Evolutionary conservation across 23 tunicate species (phyloP), one percentile per base, ranked within the genome.

Genomic region (Phallusia fumigata): DNA sequence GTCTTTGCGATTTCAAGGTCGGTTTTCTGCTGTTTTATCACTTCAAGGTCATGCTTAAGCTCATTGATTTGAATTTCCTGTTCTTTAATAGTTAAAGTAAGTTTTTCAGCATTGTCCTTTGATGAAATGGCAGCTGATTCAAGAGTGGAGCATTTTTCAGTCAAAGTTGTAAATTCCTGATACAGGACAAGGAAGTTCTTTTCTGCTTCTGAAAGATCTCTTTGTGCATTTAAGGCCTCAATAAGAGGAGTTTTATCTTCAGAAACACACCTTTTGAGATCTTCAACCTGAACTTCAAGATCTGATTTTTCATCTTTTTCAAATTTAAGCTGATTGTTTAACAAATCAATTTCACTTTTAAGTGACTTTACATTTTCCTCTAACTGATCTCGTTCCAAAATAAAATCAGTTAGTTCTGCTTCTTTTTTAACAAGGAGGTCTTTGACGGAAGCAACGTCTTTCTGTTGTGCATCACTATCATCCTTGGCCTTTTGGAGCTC

Each of bases 121-220:
- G 69, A 22, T 22, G 28, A 58, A 58, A 21, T 22, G 26, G 13
- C 26, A 58, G 26, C 69, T 6, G 26, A 22, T 58, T 58, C 69
- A 58, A 58, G 69, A 58, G 69, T 21, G 3, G 69, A 21, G 13
- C 69, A 58, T 58, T 58, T 58, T 22, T 22, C 69, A 58, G 69
- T 21, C 69, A 58, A 58, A 13, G 26, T 13, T 58, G 69, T 21
- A 58, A 58, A 85, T 3, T 85, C 78, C 31, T 79, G 69, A 79
- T 85, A 85, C 21, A 85, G 36, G 31, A 72, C 72, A 21, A 85
- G 32, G 72, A 85, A 85, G 31, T 85, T 79, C 40, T 79, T 78
- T 40, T 85, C 88, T 31, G 78, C 65, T 6, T 85, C 88, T 6
- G 83, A 78, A 36, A 85, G 83, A 45, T 85, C 77, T 36, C 36